Base-by-base conservation (phyloP, 2,888 invertebrate species). In the Caenorhabditis sinica region DNA sequence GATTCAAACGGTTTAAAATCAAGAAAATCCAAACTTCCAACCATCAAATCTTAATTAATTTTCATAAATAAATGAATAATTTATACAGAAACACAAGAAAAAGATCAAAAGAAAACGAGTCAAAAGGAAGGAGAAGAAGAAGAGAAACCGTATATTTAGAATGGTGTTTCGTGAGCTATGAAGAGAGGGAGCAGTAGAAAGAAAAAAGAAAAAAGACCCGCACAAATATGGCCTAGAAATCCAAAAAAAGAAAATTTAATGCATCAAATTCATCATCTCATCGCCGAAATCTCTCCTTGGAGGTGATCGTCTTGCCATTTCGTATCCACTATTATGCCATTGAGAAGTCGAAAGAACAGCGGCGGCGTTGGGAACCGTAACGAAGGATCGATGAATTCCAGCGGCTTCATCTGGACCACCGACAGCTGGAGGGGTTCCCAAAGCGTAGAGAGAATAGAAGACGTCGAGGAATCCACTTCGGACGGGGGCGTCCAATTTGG, bases 401-500 rank as follows among this genome's bases (percentile, higher is more conserved):
- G 72, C 58, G 4, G 85, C 73, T 36, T 81, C 84, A 13, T 85
- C 69, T 4, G 88, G 86, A n/a, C 88, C 88, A 25, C 75, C 76
- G 13, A 66, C 36, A 0, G 66, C 79, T 11, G 87, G 87, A 15
- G 88, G 88, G 1, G 77, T 60, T 45, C 86, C 88, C 17, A 87
- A 81, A 13, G 86, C 88, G 49, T 73, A 88, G 17, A 87, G 40
- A n/a, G 88, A 85, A 43, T 84, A 87, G 77, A 79, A 88, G 23
- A 88, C 30, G 63, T 88, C 88, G n/a, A 74, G 45, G 60, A 83
- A 87, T 36, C 83, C 69, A 43, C 66, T 75, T 17, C 87, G 74
- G 15, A 79, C 69, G 13, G 69, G 60, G 4, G 53, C 63, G 20
- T 76, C 85, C 15, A 82, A 63, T 33, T 53, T n/a, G 15, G 30